Evolutionary conservation across 2,113 vertebrate species (phyloP).

Genomic region (Anguilla rostrata): DNA sequence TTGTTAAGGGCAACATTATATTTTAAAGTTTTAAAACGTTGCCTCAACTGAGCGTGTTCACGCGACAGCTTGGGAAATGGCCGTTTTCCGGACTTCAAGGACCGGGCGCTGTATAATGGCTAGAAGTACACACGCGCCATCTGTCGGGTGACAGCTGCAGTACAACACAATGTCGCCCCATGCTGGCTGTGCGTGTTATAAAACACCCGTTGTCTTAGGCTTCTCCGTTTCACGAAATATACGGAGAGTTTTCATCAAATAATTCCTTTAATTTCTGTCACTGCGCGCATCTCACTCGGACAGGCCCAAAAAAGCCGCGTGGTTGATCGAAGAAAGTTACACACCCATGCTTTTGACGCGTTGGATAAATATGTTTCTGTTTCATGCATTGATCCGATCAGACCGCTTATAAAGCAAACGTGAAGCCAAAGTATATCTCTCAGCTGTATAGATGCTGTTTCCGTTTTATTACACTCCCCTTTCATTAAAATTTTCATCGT

Average conservation of each 20-base stretch:
- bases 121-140: background rate
- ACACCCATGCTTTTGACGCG: too few species aligned
- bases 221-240: background rate
- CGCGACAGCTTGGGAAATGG: background rate
- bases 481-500: too few species aligned
- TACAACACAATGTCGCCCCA: too few species aligned
- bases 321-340: too few species aligned
- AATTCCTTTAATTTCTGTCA: background rate
- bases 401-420: too few species aligned
- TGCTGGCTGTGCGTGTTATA: background rate
- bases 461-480: too few species aligned
- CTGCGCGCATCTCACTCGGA: too few species aligned
- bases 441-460: too few species aligned
- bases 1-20: background rate
- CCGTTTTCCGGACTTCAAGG: background rate
- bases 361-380: background rate
- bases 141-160: background rate
- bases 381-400: background rate
- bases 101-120: too few species aligned
- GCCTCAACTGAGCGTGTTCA: background rate
- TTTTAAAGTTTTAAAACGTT: background rate
- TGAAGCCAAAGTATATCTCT: too few species aligned
- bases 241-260: background rate
- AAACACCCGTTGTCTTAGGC: background rate
- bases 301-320: too few species aligned